Evolutionary conservation across 1,140 invertebrate species (phyloP).

Genomic region (Camponotus floridanus): DNA sequence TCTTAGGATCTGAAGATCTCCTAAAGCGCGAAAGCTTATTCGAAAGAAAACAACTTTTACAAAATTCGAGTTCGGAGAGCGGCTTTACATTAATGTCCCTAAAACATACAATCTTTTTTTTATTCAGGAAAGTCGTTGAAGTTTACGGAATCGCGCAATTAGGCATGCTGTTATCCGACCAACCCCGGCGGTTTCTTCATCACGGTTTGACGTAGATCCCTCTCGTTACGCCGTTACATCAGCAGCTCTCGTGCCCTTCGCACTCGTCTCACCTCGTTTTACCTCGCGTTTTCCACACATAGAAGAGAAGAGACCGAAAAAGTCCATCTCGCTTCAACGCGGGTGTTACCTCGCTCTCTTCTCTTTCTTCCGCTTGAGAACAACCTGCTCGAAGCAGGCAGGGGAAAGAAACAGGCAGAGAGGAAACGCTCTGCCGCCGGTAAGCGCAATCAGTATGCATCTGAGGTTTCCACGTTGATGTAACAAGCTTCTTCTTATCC

Average conservation of each 20-base stretch:
- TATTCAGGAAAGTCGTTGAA: slow-evolving; percentile 19
- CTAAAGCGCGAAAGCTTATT: neutral
- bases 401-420: neutral
- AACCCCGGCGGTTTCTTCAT: slow-evolving; percentile 28
- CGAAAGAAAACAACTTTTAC: neutral
- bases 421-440: slow-evolving; percentile 28
- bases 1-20: neutral
- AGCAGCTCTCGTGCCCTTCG: slow-evolving; percentile 1
- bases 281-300: slow-evolving; percentile 9
- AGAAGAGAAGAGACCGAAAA: slow-evolving; percentile 26
- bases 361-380: neutral
- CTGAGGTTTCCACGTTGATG: slow-evolving; percentile 58
- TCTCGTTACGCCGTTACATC: slow-evolving; percentile 46
- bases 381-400: neutral
- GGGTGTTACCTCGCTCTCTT: neutral
- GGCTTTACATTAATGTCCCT: neutral
- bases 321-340: slow-evolving; percentile 31
- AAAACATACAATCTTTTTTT: neutral
- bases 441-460: slow-evolving; percentile 60
- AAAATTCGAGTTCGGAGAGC: slow-evolving; percentile 3
- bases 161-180: slow-evolving; percentile 26
- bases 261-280: neutral
- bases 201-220: slow-evolving; percentile 31
- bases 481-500: slow-evolving; percentile 65
- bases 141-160: slow-evolving; percentile 42